Percentiles rank a stretch among this genome's conserved stretches.
These are phyloP conservation scores for cattle (Bos taurus) DNA, from an alignment of 2,113 vertebrate genomes.

Conservation along the genomic window DNA sequence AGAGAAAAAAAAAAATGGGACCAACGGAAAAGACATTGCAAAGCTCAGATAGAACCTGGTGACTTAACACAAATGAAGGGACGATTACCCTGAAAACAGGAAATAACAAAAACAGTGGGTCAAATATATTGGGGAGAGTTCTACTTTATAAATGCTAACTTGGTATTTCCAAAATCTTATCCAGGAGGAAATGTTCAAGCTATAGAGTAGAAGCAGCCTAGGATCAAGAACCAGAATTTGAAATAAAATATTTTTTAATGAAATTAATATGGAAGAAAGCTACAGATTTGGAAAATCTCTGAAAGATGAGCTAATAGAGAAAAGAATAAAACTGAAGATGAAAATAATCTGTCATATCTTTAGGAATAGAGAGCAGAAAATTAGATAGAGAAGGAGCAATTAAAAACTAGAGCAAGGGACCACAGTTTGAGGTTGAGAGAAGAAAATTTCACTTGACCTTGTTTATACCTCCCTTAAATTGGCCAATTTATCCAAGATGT, in stretches of 20 bases:
- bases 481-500: neutral
- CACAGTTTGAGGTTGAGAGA: neutral
- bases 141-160: neutral
- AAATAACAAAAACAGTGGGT: neutral
- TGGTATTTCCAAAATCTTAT: neutral
- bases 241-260: neutral
- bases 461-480: neutral
- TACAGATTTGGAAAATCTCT: neutral
- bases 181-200: neutral
- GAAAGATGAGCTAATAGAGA: neutral
- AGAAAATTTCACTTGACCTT: neutral
- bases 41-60: neutral
- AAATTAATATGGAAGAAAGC: neutral
- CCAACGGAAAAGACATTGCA: neutral
- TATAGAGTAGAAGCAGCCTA: neutral
- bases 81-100: neutral
- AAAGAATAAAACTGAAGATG: neutral
- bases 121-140: neutral
- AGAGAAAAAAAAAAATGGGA: neutral
- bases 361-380: neutral
- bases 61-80: neutral
- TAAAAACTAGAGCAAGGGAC: neutral
- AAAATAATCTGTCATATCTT: neutral
- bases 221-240: neutral
- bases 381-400: neutral